Evolutionary conservation across 2,888 invertebrate genomes (phyloP).

Genomic region (Diarsia mendica): DNA sequence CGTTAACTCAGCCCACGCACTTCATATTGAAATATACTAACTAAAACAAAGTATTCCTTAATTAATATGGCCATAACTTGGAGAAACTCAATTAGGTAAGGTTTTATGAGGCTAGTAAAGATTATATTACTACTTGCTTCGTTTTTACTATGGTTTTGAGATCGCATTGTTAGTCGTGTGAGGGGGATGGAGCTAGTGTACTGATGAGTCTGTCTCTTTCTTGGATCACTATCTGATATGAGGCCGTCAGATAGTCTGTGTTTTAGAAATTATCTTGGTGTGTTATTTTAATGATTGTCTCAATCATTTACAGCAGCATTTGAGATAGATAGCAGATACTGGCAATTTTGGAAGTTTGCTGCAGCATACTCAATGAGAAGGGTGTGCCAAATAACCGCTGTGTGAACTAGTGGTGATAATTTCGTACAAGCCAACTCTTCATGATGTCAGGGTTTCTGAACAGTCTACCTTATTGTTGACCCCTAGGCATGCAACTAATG

Average conservation of each 20-base stretch:
- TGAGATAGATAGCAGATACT: no score
- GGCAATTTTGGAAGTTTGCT: no score
- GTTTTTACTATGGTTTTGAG: conserved; percentile 21
- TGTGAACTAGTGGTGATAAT: no score
- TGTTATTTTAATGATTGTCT: neutral
- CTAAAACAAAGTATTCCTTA: conserved; percentile 66
- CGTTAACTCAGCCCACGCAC: conserved; percentile 34
- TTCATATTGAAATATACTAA: conserved; percentile 54
- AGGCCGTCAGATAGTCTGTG: neutral
- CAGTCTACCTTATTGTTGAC: no score
- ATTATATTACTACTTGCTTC: conserved; percentile 27
- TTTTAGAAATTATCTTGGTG: neutral
- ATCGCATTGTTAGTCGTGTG: conserved; percentile 25
- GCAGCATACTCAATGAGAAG: no score
- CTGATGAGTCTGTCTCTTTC: conserved; percentile 19
- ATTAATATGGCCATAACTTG: conserved; percentile 54
- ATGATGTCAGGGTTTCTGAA: no score
- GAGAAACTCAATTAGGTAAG: conserved; percentile 60
- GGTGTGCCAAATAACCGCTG: no score
- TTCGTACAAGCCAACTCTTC: no score
- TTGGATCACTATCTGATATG: conserved; percentile 5
- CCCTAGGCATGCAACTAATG: no score
- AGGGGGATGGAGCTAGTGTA: conserved; percentile 10
- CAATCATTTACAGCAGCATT: no score
- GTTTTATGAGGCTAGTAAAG: conserved; percentile 34